Conservation (phyloP, 1,140 invertebrate species). For the Littorina saxatilis region DNA sequence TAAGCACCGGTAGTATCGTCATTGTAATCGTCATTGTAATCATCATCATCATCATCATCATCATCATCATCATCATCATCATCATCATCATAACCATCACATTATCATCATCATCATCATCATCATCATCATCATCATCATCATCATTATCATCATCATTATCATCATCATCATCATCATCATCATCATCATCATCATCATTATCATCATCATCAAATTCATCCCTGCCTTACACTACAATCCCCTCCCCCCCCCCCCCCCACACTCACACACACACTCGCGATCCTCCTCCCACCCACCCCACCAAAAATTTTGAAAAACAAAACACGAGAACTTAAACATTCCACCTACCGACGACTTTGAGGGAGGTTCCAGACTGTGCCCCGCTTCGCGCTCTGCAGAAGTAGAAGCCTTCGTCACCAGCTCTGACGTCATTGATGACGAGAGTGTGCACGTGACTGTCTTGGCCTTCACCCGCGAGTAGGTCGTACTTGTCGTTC, state of each 20-base stretch:
- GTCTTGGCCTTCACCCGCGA: background rate
- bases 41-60: too few species aligned
- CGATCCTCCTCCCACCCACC: too few species aligned
- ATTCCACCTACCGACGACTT: constrained; percentile 23
- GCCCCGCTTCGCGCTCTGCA: constrained; percentile 1
- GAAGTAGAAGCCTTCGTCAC: constrained; percentile 21
- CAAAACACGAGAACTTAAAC: too few species aligned
- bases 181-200: background rate
- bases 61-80: background rate
- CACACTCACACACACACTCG: too few species aligned
- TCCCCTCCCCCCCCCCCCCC: too few species aligned
- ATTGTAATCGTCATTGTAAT: too few species aligned
- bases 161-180: background rate
- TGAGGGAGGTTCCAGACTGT: background rate
- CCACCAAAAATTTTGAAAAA: too few species aligned
- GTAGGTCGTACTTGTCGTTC: background rate
- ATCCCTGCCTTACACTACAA: too few species aligned
- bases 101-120: background rate
- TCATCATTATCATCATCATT: background rate
- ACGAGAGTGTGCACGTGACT: constrained; percentile 28
- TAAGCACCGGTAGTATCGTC: too few species aligned
- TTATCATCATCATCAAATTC: background rate
- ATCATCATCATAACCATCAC: too few species aligned
- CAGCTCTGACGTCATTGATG: constrained; percentile 26
- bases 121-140: too few species aligned